phyloP scores from a whole-genome alignment of 2,888 invertebrate species.

The Flexamia atlantica region DNA sequence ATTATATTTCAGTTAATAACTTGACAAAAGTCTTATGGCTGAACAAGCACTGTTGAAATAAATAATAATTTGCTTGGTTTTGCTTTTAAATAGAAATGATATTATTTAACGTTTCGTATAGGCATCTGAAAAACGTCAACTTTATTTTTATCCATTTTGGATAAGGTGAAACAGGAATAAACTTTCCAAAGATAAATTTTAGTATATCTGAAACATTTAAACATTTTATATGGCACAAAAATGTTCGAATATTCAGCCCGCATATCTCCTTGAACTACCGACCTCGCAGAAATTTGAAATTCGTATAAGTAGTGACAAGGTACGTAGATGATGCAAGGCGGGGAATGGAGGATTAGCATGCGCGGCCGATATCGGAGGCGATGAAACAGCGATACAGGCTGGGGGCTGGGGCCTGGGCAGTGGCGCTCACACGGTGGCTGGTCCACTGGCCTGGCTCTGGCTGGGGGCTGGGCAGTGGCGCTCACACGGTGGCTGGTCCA shows the following conservation, averaged over 20 bases:
- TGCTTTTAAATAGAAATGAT: too few relatives aligned
- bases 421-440: neutral
- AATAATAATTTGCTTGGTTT: too few relatives aligned
- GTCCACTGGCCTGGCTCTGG: too few relatives aligned
- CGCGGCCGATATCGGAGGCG: slow-evolving; percentile 8
- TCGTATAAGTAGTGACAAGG: slow-evolving; percentile 26
- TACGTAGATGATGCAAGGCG: slow-evolving; percentile 22
- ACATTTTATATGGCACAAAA: neutral
- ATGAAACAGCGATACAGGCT: slow-evolving; percentile 10
- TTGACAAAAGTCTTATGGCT: too few relatives aligned
- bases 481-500: neutral
- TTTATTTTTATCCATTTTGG: too few relatives aligned
- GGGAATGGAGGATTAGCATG: slow-evolving; percentile 28
- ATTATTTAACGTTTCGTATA: too few relatives aligned
- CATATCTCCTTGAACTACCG: neutral
- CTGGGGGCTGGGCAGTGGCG: too few relatives aligned
- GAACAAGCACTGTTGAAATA: too few relatives aligned
- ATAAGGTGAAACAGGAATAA: too few relatives aligned
- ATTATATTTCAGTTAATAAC: too few relatives aligned
- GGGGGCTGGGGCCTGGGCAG: neutral
- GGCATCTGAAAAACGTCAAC: too few relatives aligned
- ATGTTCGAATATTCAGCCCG: neutral
- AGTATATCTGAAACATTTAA: neutral
- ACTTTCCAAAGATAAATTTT: too few relatives aligned
- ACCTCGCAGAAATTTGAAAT: slow-evolving; percentile 26